These are phyloP conservation scores for Elegia similella DNA, from an alignment of 2,888 invertebrate species.

Conservation along the genomic window DNA sequence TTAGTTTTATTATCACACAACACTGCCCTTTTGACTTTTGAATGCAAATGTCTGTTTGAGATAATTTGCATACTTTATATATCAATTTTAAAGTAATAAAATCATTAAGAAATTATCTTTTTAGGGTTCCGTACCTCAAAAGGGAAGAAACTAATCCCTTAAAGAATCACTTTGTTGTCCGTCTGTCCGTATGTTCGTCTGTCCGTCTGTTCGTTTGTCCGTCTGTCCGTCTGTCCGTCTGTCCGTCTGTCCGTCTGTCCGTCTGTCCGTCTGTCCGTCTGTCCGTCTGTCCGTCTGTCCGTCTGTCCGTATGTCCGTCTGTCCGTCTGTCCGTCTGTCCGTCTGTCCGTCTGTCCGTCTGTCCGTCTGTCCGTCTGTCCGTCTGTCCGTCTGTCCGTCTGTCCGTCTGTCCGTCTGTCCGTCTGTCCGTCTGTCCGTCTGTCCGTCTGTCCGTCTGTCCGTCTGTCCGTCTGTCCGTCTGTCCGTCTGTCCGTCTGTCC, in stretches of 20 bases:
- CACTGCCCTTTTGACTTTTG: not conserved
- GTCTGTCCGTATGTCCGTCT: not conserved
- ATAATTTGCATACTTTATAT: too few species aligned
- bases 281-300: constrained; percentile 1
- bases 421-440: constrained; percentile 6
- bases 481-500: not conserved
- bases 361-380: constrained; percentile 6
- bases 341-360: constrained; percentile 2
- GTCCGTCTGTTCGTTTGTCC: too few species aligned
- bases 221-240: not conserved
- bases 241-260: constrained; percentile 4
- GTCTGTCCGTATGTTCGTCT: too few species aligned
- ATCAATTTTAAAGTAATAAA: too few species aligned
- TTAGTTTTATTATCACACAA: not conserved
- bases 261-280: constrained; percentile 4
- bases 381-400: constrained; percentile 4
- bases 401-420: constrained; percentile 12
- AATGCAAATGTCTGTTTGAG: not conserved
- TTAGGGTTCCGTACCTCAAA: too few species aligned
- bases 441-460: constrained; percentile 2
- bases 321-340: constrained; percentile 4
- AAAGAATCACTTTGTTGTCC: too few species aligned
- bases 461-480: constrained; percentile 1
- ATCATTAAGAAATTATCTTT: too few species aligned
- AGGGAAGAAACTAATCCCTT: too few species aligned